Percentiles rank a stretch among this genome's conserved stretches.
phyloP scores from a whole-genome alignment of 2,888 invertebrate species.

The Meloe dianella region DNA sequence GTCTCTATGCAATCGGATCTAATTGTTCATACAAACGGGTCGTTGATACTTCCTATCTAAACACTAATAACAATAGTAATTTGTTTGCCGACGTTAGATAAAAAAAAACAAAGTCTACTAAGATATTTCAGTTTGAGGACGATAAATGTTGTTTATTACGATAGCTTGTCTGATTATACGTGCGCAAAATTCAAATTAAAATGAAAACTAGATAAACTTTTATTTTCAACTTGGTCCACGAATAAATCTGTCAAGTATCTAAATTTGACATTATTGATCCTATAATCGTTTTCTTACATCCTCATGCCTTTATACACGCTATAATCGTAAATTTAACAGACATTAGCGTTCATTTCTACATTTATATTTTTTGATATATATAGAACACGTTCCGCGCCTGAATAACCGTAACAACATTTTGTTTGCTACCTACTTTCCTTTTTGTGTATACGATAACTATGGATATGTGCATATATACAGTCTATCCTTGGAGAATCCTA shows the following conservation, averaged over 20 bases:
- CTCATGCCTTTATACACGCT: neutral
- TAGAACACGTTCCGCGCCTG: neutral
- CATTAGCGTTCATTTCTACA: neutral
- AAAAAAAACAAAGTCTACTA: neutral
- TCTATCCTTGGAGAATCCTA: neutral
- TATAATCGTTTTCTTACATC: neutral
- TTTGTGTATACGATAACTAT: neutral
- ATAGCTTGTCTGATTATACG: slow-evolving; percentile 18
- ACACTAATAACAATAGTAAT: slow-evolving; percentile 8
- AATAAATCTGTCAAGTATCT: neutral
- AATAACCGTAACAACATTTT: neutral
- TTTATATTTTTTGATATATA: neutral
- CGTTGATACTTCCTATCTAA: slow-evolving; percentile 7
- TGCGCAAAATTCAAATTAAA: slow-evolving; percentile 27
- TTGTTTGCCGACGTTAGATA: slow-evolving; percentile 9
- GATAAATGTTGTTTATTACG: slow-evolving; percentile 9
- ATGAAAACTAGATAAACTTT: slow-evolving; percentile 10
- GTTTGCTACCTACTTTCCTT: neutral
- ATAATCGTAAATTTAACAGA: neutral
- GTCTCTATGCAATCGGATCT: neutral
- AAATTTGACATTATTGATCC: slow-evolving; percentile 1
- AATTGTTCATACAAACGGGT: neutral
- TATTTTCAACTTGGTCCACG: neutral
- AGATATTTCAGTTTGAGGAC: neutral
- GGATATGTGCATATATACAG: neutral